Conservation (phyloP, 2,888 invertebrate genomes). For the Melanargia galathea region DNA sequence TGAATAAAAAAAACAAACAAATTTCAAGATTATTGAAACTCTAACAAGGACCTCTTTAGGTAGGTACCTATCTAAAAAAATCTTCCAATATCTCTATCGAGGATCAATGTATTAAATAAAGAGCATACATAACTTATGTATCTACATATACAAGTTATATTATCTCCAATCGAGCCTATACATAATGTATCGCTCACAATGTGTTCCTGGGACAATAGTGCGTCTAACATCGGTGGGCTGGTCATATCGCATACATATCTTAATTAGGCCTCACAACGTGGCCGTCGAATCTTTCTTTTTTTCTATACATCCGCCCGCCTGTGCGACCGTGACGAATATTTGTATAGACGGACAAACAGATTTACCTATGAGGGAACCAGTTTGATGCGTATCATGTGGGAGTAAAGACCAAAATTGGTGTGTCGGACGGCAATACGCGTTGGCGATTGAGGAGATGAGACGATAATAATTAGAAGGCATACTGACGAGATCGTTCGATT, state of each 20-base stretch:
- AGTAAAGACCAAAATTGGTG: slow-evolving; percentile 38
- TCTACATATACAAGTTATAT: background rate
- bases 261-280: slow-evolving; percentile 81
- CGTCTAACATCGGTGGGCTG: slow-evolving; percentile 69
- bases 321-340: slow-evolving; percentile 68
- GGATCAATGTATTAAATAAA: slow-evolving; percentile 4
- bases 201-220: slow-evolving; percentile 63
- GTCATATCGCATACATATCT: slow-evolving; percentile 77
- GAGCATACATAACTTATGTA: background rate
- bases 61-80: background rate
- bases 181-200: slow-evolving; percentile 43
- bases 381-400: slow-evolving; percentile 29
- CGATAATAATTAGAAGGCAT: slow-evolving; percentile 60
- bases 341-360: slow-evolving; percentile 46
- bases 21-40: no score
- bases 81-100: background rate
- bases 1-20: no score
- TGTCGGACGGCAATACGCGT: slow-evolving; percentile 28
- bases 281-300: slow-evolving; percentile 60
- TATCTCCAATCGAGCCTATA: slow-evolving; percentile 39
- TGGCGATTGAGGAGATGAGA: slow-evolving; percentile 44
- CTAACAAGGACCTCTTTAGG: background rate
- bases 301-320: slow-evolving; percentile 54
- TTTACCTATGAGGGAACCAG: slow-evolving; percentile 27
- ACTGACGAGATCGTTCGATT: slow-evolving; percentile 52